These are phyloP conservation scores for Holotrichia oblita DNA, from an alignment of 1,140 invertebrate species.

Conservation along the genomic window DNA sequence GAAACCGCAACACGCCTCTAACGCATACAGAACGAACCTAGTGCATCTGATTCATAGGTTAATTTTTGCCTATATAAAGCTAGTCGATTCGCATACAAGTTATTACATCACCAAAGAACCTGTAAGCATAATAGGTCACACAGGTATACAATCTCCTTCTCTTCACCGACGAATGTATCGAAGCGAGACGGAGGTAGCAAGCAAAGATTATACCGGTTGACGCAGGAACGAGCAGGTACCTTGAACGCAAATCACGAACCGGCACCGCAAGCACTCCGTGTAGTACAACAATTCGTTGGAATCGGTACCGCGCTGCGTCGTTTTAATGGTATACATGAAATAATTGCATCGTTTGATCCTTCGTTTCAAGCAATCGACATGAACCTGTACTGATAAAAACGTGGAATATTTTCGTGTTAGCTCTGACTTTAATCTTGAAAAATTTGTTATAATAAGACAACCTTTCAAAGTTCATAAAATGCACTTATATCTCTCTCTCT, in stretches of 20 bases:
- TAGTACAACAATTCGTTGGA: constrained; percentile 23
- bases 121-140: constrained; percentile 26
- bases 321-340: constrained; percentile 29
- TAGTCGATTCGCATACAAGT: constrained; percentile 7
- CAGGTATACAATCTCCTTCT: neutral
- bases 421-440: neutral
- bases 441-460: neutral
- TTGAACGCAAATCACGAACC: constrained; percentile 30
- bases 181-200: neutral
- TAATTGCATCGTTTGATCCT: constrained; percentile 11
- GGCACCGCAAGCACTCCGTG: neutral
- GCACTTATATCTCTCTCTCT: no score
- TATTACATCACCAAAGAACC: constrained; percentile 18
- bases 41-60: constrained; percentile 10
- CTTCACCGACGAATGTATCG: neutral
- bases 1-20: neutral
- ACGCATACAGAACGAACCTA: neutral
- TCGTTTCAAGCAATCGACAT: neutral
- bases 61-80: constrained; percentile 34
- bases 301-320: constrained; percentile 19
- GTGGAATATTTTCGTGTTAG: no score
- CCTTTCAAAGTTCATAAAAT: no score
- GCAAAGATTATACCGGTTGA: constrained; percentile 23
- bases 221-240: constrained; percentile 29
- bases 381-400: no score